These are phyloP conservation scores for Eupithecia subfuscata DNA, from an alignment of 2,888 invertebrate genomes.

Conservation along the genomic window DNA sequence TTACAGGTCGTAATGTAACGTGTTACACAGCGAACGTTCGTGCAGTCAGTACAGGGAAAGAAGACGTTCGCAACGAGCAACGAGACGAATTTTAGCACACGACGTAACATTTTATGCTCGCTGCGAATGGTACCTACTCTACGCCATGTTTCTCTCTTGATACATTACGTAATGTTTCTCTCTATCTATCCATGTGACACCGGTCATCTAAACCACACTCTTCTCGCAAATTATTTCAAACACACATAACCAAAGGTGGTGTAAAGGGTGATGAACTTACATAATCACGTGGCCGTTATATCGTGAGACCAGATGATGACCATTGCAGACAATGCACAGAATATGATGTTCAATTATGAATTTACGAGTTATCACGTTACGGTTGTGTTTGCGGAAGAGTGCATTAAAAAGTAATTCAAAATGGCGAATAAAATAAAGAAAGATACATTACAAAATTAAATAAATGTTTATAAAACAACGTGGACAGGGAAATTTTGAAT, in stretches of 20 bases:
- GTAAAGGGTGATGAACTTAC: conserved; percentile 37
- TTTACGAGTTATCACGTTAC: conserved; percentile 28
- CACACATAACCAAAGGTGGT: neutral
- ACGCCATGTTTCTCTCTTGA: no score
- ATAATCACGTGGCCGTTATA: conserved; percentile 29
- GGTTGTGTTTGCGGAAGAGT: conserved; percentile 1
- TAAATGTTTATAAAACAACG: neutral
- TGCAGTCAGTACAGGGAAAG: no score
- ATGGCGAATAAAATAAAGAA: neutral
- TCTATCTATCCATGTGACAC: no score
- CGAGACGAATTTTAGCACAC: no score
- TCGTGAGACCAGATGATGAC: conserved; percentile 34
- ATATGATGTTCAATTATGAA: conserved; percentile 28
- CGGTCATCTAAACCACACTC: neutral
- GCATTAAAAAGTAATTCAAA: neutral
- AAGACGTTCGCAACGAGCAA: no score
- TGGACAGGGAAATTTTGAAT: neutral
- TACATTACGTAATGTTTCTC: no score
- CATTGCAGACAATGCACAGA: conserved; percentile 34
- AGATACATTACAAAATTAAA: neutral
- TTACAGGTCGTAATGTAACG: no score
- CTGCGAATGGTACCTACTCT: no score
- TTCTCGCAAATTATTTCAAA: neutral
- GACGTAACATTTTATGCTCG: no score
- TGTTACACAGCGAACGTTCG: no score